Base-by-base conservation (phyloP, 2,888 invertebrate species). In the Drosophila falleni region DNA sequence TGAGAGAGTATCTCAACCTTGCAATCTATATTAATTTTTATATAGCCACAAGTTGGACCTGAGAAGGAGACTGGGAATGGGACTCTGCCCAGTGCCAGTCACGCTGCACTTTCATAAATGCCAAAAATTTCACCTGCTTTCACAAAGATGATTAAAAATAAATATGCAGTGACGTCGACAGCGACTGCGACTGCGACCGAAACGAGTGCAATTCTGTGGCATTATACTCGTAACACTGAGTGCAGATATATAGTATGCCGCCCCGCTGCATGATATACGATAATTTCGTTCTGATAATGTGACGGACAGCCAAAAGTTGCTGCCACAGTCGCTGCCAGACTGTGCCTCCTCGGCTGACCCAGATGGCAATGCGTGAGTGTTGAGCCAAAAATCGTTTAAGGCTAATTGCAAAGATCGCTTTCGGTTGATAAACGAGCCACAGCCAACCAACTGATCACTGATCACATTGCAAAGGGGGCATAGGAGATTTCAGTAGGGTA, bases 61-160 rank as follows among this genome's bases (percentile, higher is more conserved):
- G 53, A 37, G 47, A 51, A 33, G 15, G 31, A 33, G 31, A 42
- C 29, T 8, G 46, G 9, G 16, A 37, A 50, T 29, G 31, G 29
- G 49, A 47, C 58, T 29, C 19, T 63, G 71, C 66, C 53, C 64
- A 68, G 53, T 73, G 64, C 80, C 77, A 88, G 85, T 89, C 90
- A 90, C 86, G 88, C 89, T 73, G 89, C 87, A 90, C 90, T 85
- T 85, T 90, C 90, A 90, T 89, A 85, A 85, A 85, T 89, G 90
- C 84, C 90, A 86, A 89, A 76, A 87, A 91, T 91, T 90, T 90
- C 90, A 91, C 91, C 91, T 90, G 90, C 91, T 91, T 91, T 90
- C 90, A 89, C 89, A 82, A 88, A 87, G 85, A 89, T 90, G 88
- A 87, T 90, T 89, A 87, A 89, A 87, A 87, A 90, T 87, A 87